These are phyloP conservation scores for Ethmia dodecea DNA, from an alignment of 2,888 invertebrate genomes.

Conservation along the genomic window DNA sequence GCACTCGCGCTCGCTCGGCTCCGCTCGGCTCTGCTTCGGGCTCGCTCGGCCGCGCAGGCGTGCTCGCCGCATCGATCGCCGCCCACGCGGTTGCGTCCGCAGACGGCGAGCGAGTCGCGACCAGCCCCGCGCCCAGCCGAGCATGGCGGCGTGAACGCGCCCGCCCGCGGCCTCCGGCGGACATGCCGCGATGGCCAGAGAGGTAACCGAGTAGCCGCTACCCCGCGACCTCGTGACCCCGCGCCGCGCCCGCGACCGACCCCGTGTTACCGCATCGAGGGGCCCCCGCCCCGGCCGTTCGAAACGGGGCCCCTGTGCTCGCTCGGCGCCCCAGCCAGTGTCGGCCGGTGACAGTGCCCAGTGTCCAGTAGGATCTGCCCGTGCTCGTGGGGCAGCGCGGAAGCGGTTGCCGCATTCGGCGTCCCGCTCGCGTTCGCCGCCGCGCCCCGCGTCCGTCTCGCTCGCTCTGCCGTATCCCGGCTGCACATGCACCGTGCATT, in stretches of 20 bases:
- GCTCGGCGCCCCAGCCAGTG: background rate
- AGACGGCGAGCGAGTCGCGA: slow-evolving; percentile 64
- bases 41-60: slow-evolving; percentile 46
- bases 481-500: slow-evolving; percentile 63
- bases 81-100: slow-evolving; percentile 50
- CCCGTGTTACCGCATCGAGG: slow-evolving; percentile 3
- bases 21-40: slow-evolving; percentile 37
- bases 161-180: slow-evolving; percentile 78
- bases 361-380: slow-evolving; percentile 13
- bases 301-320: slow-evolving; percentile 16
- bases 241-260: slow-evolving; percentile 16
- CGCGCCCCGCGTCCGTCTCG: slow-evolving; percentile 33
- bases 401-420: slow-evolving; percentile 47
- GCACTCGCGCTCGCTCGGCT: slow-evolving; percentile 35
- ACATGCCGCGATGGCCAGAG: slow-evolving; percentile 86
- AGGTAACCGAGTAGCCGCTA: slow-evolving; percentile 64
- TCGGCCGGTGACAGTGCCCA: background rate
- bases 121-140: slow-evolving; percentile 64
- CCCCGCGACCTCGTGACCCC: slow-evolving; percentile 41
- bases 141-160: slow-evolving; percentile 76
- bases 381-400: slow-evolving; percentile 14
- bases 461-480: slow-evolving; percentile 40
- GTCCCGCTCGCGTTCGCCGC: slow-evolving; percentile 45
- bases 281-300: slow-evolving; percentile 18
- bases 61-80: slow-evolving; percentile 50